phyloP scores from a whole-genome alignment of 2,113 vertebrate species.

The Cinclus cinclus region DNA sequence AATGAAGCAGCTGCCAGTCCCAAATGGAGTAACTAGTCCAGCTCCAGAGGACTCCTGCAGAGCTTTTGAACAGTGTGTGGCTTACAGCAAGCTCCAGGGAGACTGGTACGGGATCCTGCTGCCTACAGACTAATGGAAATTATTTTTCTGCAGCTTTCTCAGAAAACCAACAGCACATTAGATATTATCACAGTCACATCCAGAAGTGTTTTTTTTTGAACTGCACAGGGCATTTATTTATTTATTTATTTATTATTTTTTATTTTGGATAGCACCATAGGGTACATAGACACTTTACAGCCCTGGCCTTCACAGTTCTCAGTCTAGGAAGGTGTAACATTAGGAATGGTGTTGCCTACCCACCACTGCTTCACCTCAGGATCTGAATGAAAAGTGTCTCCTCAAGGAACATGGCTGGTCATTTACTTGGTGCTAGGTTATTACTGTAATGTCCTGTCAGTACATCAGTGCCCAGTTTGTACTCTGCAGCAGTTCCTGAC shows the following conservation, averaged over 20 bases:
- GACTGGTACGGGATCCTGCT: neutral
- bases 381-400: neutral
- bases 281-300: neutral
- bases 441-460: neutral
- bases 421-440: neutral
- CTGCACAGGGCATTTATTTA: neutral
- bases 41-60: neutral
- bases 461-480: no score
- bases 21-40: neutral
- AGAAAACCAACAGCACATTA: neutral
- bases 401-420: neutral
- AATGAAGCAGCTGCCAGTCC: neutral
- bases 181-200: neutral
- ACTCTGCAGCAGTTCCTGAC: neutral
- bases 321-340: neutral
- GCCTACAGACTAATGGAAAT: fast-evolving
- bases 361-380: neutral
- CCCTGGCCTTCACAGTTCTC: neutral
- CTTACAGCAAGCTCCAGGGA: neutral
- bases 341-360: neutral
- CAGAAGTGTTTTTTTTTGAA: neutral
- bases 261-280: neutral
- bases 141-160: neutral
- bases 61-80: neutral
- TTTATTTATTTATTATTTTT: slow-evolving; percentile 7